phyloP scores from a whole-genome alignment of 2,888 invertebrate species.

The Herminia tarsipennalis region DNA sequence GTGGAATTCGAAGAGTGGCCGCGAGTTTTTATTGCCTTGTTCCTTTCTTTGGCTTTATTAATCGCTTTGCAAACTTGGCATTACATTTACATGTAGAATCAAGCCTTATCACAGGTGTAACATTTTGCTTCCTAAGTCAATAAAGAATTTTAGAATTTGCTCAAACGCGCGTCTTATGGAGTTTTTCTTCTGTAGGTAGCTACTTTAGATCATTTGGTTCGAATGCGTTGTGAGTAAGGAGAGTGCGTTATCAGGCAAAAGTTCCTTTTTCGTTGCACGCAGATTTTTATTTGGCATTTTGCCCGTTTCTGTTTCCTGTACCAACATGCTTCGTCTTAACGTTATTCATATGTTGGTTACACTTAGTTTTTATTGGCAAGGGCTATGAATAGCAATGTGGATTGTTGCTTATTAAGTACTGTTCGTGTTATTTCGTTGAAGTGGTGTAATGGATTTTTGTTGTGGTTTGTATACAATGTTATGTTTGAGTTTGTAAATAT shows the following conservation, averaged over 20 bases:
- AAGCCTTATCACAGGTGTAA: too few relatives aligned
- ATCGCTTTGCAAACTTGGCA: too few relatives aligned
- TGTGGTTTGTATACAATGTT: background rate
- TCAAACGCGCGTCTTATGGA: too few relatives aligned
- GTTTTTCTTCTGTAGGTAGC: too few relatives aligned
- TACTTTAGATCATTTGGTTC: too few relatives aligned
- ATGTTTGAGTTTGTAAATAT: too few relatives aligned
- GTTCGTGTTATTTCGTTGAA: slow-evolving; percentile 4
- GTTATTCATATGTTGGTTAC: slow-evolving; percentile 39
- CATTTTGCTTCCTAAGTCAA: too few relatives aligned
- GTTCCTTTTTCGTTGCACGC: slow-evolving; percentile 14
- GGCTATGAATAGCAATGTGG: slow-evolving; percentile 32
- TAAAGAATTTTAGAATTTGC: too few relatives aligned
- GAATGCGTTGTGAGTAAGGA: slow-evolving; percentile 13
- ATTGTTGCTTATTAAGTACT: slow-evolving; percentile 23
- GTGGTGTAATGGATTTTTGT: background rate
- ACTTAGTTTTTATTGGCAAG: slow-evolving; percentile 39
- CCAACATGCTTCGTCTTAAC: slow-evolving; percentile 29
- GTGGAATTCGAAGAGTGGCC: too few relatives aligned
- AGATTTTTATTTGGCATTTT: slow-evolving; percentile 40
- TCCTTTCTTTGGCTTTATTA: too few relatives aligned
- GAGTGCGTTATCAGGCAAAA: slow-evolving; percentile 1
- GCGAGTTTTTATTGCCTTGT: too few relatives aligned
- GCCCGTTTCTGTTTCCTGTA: slow-evolving; percentile 28
- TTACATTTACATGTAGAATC: too few relatives aligned